These are phyloP conservation scores for Lonchura striata DNA, from an alignment of 2,113 vertebrate species.

Conservation along the genomic window DNA sequence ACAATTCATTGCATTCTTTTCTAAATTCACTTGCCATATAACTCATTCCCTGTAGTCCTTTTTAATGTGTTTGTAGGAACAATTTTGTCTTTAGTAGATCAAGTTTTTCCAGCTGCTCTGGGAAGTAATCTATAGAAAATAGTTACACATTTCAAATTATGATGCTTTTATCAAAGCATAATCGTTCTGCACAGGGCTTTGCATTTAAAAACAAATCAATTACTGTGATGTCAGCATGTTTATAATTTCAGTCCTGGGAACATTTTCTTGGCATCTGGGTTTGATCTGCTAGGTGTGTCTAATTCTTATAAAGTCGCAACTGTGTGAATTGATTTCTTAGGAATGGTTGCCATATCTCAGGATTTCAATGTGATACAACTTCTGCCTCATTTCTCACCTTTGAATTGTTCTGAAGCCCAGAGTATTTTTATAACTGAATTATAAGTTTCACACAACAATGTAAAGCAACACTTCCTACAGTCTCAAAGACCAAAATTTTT, in stretches of 20 bases:
- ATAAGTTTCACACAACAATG: not conserved
- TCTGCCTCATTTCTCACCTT: constrained; percentile 49
- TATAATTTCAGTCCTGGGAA: constrained; percentile 69
- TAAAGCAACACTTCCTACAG: constrained; percentile 36
- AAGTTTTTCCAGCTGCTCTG: constrained; percentile 65
- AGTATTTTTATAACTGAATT: constrained; percentile 46
- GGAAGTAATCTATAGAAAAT: constrained; percentile 40
- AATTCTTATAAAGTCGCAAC: constrained; percentile 65
- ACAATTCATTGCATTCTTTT: not conserved
- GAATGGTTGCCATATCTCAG: not conserved
- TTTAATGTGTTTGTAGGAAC: not conserved
- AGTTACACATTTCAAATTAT: constrained; percentile 30
- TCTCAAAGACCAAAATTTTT: not conserved
- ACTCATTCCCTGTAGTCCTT: not conserved
- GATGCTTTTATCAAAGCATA: constrained; percentile 59
- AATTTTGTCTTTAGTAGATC: constrained; percentile 15
- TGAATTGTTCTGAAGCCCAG: constrained; percentile 47
- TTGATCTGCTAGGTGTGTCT: constrained; percentile 68
- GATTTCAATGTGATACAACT: not conserved
- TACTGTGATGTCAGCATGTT: constrained; percentile 62
- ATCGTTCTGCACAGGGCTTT: constrained; percentile 34
- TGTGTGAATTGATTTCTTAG: constrained; percentile 56
- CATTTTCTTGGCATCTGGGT: constrained; percentile 62
- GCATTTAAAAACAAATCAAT: constrained; percentile 63
- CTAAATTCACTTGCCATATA: constrained; percentile 27